A percentile compares a stretch with the other conserved stretches of the same genome.
Evolutionary conservation across 2,113 vertebrate species (phyloP).

Genomic region (Sebastes schlegelii): DNA sequence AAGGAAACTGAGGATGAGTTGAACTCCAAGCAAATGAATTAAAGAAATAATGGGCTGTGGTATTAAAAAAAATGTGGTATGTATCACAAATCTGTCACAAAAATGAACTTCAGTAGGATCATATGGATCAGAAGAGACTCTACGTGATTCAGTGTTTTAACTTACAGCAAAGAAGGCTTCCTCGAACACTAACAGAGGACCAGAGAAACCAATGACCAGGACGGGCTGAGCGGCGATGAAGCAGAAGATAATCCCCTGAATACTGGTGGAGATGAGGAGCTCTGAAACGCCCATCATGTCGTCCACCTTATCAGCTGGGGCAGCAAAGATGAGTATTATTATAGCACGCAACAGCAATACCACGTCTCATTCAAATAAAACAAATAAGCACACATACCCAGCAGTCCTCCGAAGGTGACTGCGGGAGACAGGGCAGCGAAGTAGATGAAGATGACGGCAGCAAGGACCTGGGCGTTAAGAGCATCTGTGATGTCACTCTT

Average conservation of each 20-base stretch:
- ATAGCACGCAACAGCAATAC: background rate
- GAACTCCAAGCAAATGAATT: background rate
- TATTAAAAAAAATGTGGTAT: background rate
- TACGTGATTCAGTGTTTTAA: background rate
- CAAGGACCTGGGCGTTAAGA: conserved; percentile 89
- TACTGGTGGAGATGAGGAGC: conserved; percentile 92
- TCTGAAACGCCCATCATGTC: conserved; percentile 94
- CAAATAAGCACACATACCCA: conserved; percentile 81
- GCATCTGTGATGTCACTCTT: conserved; percentile 93
- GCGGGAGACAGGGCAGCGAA: conserved; percentile 95
- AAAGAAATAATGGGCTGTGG: background rate
- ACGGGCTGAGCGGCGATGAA: conserved; percentile 93
- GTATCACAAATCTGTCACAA: background rate
- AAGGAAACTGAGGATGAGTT: conserved; percentile 12
- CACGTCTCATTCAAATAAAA: background rate
- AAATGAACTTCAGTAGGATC: background rate
- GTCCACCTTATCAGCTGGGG: conserved; percentile 91
- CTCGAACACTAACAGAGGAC: conserved; percentile 96
- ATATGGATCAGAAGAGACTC: background rate
- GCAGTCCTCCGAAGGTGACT: conserved; percentile 94
- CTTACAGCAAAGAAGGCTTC: conserved; percentile 92
- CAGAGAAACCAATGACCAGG: conserved; percentile 95
- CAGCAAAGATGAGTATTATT: background rate
- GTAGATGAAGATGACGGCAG: conserved; percentile 97
- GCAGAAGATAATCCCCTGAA: conserved; percentile 92